Percentiles rank a stretch among this genome's conserved stretches.
Evolutionary conservation across 2,888 invertebrate species (phyloP).

Genomic region (Cabera pusaria): DNA sequence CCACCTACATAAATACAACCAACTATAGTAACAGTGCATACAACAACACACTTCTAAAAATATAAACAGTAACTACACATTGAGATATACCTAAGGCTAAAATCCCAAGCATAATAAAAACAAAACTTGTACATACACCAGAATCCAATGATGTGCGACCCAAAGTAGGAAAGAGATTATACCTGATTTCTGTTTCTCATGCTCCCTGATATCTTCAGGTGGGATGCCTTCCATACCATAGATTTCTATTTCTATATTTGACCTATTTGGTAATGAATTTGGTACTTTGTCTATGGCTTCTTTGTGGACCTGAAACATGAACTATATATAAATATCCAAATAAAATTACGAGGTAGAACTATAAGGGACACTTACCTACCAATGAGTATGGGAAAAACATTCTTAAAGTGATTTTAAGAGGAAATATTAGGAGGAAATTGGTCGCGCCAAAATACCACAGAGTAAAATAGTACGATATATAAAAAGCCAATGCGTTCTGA

Average conservation of each 20-base stretch:
- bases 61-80: conserved; percentile 58
- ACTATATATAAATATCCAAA: conserved; percentile 16
- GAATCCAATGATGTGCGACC: conserved; percentile 56
- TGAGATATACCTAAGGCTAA: conserved; percentile 53
- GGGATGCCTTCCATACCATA: conserved; percentile 99
- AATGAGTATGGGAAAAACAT: conserved; percentile 50
- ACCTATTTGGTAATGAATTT: conserved; percentile 98
- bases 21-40: too few species aligned
- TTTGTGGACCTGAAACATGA: conserved; percentile 93
- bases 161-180: conserved; percentile 49
- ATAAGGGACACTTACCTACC: conserved; percentile 35
- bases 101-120: conserved; percentile 60
- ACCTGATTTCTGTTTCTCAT: conserved; percentile 93
- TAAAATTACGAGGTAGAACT: conserved; percentile 12
- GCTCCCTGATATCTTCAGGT: conserved; percentile 95
- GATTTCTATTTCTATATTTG: conserved; percentile 99
- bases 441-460: conserved; percentile 71
- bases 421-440: conserved; percentile 51
- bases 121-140: conserved; percentile 69
- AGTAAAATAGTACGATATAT: conserved; percentile 58
- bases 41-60: conserved; percentile 1
- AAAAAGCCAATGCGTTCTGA: conserved; percentile 64
- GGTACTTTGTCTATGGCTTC: conserved; percentile 99
- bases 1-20: conserved; percentile 71
- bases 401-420: conserved; percentile 50